Conservation (phyloP, 2,888 invertebrate genomes). For the Anoplius nigerrimus region DNA sequence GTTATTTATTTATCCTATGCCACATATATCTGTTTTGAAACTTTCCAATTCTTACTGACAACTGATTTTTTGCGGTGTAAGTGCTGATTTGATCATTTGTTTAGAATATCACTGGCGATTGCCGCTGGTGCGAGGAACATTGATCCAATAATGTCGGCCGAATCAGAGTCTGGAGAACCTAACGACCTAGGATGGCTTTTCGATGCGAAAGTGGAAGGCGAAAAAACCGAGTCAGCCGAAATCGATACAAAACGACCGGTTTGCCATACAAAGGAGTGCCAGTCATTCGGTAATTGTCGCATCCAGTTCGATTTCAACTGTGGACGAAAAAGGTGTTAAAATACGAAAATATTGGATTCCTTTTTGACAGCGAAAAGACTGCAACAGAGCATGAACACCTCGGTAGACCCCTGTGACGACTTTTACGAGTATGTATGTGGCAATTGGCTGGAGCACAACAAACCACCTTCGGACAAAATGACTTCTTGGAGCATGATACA, state of each 20-base stretch:
- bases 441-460: conserved; percentile 40
- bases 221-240: not conserved
- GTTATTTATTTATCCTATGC: not conserved
- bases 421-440: conserved; percentile 60
- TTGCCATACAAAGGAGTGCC: conserved; percentile 31
- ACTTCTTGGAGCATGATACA: conserved; percentile 38
- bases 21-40: conserved; percentile 8
- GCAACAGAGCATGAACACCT: conserved; percentile 42
- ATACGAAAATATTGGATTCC: not conserved
- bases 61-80: no score
- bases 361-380: conserved; percentile 9
- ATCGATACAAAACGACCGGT: not conserved
- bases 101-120: not conserved
- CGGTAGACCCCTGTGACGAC: conserved; percentile 54
- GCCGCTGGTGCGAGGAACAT: not conserved
- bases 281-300: conserved; percentile 27
- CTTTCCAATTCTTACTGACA: no score
- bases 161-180: not conserved
- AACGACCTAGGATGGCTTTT: conserved; percentile 23
- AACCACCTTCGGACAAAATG: conserved; percentile 43
- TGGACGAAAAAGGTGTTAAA: not conserved
- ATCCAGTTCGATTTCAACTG: not conserved
- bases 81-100: not conserved
- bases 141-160: not conserved
- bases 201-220: not conserved